Percentiles rank a stretch among this genome's conserved stretches.
Conservation (phyloP, 2,797 vertebrate species). For the Allobates femoralis region DNA sequence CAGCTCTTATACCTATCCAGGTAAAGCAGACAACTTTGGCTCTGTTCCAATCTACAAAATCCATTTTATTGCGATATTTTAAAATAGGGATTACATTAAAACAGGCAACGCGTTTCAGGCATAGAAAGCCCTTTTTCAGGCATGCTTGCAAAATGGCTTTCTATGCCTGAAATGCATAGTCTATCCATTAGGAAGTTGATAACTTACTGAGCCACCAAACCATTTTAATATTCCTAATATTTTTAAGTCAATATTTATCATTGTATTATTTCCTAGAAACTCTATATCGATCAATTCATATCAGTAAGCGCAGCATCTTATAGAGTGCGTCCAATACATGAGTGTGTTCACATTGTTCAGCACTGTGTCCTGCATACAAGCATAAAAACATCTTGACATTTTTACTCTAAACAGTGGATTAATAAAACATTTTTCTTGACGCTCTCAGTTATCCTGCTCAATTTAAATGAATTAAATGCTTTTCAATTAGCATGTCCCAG, state of each 20-base stretch:
- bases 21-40: no score
- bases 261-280: not conserved
- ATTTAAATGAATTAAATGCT: constrained; percentile 43
- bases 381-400: not conserved
- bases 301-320: not conserved
- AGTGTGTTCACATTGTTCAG: not conserved
- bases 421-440: not conserved
- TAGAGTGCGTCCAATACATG: not conserved
- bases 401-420: not conserved
- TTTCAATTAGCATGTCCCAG: constrained; percentile 45
- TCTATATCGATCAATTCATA: not conserved
- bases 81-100: no score
- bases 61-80: no score
- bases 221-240: not conserved
- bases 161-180: no score
- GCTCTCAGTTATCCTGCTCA: not conserved
- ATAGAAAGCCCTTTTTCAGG: no score
- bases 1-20: no score
- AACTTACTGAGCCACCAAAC: no score
- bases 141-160: no score
- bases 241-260: not conserved
- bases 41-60: no score
- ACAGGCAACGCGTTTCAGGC: no score
- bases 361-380: not conserved
- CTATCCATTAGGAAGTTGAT: no score